phyloP scores from a whole-genome alignment of 2,113 vertebrate species.

The Vicugna pacos region DNA sequence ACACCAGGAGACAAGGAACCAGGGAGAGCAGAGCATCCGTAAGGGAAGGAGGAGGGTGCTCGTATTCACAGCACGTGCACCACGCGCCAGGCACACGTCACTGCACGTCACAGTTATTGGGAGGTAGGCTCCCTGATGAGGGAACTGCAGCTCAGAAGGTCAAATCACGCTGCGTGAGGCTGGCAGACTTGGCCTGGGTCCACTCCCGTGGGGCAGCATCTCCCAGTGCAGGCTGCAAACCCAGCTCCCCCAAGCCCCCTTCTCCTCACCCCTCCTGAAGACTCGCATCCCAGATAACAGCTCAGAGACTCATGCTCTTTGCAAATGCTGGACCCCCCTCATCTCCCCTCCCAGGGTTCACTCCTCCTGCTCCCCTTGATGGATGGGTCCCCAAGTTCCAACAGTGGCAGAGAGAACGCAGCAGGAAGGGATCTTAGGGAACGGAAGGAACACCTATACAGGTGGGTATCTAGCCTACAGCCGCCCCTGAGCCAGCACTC shows the following conservation, averaged over 20 bases:
- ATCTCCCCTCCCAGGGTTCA: background rate
- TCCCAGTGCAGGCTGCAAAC: background rate
- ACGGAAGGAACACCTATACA: fast-evolving
- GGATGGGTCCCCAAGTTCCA: background rate
- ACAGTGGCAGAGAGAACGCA: background rate
- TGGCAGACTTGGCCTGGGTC: background rate
- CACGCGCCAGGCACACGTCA: fast-evolving
- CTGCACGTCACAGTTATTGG: fast-evolving
- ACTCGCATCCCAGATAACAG: fast-evolving
- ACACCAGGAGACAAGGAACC: background rate
- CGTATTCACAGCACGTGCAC: fast-evolving
- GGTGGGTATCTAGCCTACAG: fast-evolving
- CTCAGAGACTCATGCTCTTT: background rate
- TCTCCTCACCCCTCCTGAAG: background rate
- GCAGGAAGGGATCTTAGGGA: background rate
- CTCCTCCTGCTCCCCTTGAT: background rate
- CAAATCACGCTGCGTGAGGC: fast-evolving
- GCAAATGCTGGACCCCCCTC: background rate
- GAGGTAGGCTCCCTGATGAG: background rate
- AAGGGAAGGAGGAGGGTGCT: background rate
- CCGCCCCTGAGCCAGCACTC: background rate
- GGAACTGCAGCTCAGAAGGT: background rate
- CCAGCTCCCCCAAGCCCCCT: background rate
- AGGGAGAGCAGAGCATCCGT: background rate
- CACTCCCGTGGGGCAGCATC: background rate